A percentile compares a stretch with the other conserved stretches of the same genome.
Evolutionary conservation across 2,113 vertebrate species (phyloP).

Genomic region (Gymnocephalus cernua): DNA sequence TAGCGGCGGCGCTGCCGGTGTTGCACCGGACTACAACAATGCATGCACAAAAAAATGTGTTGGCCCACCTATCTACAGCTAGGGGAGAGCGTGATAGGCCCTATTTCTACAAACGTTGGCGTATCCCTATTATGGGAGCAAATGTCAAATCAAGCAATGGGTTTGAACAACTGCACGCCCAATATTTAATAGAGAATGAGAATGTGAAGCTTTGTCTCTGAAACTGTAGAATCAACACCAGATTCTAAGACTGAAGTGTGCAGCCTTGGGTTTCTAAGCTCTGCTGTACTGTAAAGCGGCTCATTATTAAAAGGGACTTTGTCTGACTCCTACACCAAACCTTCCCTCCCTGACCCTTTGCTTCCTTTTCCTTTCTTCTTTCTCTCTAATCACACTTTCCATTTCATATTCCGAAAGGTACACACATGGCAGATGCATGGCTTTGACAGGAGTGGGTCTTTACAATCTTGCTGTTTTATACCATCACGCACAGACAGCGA

Average conservation of each 20-base stretch:
- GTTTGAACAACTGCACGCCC: not conserved
- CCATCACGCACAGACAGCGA: not conserved
- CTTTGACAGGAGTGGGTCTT: not conserved
- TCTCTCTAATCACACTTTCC: not conserved
- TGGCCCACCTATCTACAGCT: too few relatives aligned
- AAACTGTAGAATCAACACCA: not conserved
- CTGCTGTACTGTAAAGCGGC: not conserved
- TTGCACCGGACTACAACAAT: too few relatives aligned
- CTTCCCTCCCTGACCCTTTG: not conserved
- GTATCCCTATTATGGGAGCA: too few relatives aligned
- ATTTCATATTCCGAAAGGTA: not conserved
- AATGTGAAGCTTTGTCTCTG: not conserved
- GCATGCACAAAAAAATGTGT: too few relatives aligned
- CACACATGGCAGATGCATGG: not conserved
- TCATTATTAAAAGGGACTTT: not conserved
- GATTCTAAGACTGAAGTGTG: not conserved
- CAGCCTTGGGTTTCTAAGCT: not conserved
- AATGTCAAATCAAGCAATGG: not conserved
- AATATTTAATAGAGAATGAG: not conserved
- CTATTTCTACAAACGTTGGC: too few relatives aligned
- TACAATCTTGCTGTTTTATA: not conserved
- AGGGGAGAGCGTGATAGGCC: too few relatives aligned
- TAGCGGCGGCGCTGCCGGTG: too few relatives aligned
- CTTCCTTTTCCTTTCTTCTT: not conserved
- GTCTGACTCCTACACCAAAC: slow-evolving; percentile 7